Evolutionary conservation across 2,113 vertebrate genomes (phyloP).

Genomic region (Bagarius yarrelli): DNA sequence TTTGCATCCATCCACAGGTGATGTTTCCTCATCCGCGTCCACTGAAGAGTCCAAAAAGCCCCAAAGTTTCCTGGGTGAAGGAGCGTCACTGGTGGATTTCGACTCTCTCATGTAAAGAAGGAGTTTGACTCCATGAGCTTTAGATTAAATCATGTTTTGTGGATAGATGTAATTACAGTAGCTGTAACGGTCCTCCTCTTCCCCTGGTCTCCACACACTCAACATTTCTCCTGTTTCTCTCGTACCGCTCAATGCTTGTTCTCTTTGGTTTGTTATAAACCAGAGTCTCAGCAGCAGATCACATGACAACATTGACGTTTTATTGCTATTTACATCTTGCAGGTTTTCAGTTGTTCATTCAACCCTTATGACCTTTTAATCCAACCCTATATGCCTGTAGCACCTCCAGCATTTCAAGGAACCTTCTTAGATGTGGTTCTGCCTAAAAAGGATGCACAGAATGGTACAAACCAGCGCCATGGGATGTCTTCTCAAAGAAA

Average conservation of each 20-base stretch:
- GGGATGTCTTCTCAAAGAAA: conserved; percentile 42
- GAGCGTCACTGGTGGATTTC: conserved; percentile 77
- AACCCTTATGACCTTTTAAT: neutral
- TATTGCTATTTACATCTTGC: conserved; percentile 36
- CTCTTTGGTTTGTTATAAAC: conserved; percentile 4
- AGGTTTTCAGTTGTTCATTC: neutral
- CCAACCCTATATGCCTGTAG: neutral
- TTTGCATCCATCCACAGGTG: neutral
- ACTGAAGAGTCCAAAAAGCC: conserved; percentile 68
- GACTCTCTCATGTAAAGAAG: conserved; percentile 73
- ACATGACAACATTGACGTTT: neutral
- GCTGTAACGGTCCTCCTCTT: conserved; percentile 32
- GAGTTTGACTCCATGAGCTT: neutral
- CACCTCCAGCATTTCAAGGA: neutral
- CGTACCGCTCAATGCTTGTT: neutral
- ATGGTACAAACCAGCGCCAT: conserved; percentile 41
- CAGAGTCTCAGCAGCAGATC: neutral
- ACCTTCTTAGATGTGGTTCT: neutral
- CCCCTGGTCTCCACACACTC: neutral
- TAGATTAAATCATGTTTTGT: conserved; percentile 27
- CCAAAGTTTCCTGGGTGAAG: conserved; percentile 77
- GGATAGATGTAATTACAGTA: conserved; percentile 30
- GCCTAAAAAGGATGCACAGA: neutral
- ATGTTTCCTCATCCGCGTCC: neutral
- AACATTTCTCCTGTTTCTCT: neutral